Conservation (phyloP, 2,113 vertebrate genomes). For the Podilymbus podiceps region DNA sequence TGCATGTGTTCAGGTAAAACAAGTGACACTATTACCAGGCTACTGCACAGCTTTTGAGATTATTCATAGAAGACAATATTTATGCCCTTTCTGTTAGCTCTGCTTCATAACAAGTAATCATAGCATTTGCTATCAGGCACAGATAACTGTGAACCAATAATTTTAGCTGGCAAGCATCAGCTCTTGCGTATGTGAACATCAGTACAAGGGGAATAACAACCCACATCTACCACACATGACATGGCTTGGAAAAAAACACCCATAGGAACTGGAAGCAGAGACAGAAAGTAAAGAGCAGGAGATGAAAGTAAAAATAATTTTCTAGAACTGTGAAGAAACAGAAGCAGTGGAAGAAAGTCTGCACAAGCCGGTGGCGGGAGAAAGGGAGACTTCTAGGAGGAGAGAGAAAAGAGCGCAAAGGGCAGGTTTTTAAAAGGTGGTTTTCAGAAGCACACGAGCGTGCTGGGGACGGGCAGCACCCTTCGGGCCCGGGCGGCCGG, state of each 20-base stretch:
- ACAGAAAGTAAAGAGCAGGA: fast-evolving
- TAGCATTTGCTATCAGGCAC: not conserved
- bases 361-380: too few relatives aligned
- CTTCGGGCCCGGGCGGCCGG: not conserved
- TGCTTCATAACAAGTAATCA: not conserved
- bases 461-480: not conserved
- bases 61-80: not conserved
- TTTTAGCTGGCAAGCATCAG: not conserved
- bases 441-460: not conserved
- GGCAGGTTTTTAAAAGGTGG: not conserved
- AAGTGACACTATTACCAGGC: not conserved
- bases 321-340: not conserved
- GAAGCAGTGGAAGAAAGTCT: not conserved
- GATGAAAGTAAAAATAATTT: not conserved
- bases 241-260: fast-evolving
- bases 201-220: not conserved
- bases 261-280: not conserved
- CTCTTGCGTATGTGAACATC: not conserved
- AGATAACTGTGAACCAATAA: not conserved
- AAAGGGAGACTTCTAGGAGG: too few relatives aligned
- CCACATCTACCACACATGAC: not conserved
- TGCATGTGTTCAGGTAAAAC: not conserved
- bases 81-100: not conserved
- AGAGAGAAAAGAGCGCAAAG: not conserved
- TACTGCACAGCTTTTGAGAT: not conserved